phyloP scores from a whole-genome alignment of 2,888 invertebrate genomes.

The Ctena decussata region DNA sequence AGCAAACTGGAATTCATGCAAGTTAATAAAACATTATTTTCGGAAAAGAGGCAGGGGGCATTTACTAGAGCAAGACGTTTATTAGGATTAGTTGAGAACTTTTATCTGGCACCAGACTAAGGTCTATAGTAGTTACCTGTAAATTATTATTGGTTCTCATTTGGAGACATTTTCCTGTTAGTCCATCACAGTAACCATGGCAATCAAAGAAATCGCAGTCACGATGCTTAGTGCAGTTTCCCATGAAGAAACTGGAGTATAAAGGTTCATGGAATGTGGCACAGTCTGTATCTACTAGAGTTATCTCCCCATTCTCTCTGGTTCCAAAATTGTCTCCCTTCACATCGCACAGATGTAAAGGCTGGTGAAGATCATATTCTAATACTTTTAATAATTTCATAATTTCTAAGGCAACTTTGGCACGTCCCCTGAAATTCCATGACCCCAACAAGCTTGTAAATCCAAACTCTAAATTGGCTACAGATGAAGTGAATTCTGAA shows the following conservation, averaged over 20 bases:
- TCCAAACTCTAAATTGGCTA: conserved; percentile 60
- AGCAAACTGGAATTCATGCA: too few species aligned
- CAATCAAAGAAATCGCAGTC: conserved; percentile 92
- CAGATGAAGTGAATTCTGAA: conserved; percentile 89
- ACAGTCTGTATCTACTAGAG: conserved; percentile 90
- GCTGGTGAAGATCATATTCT: conserved; percentile 89
- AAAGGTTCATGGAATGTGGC: conserved; percentile 89
- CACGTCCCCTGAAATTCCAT: conserved; percentile 73
- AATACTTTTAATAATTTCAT: conserved; percentile 90
- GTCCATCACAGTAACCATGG: conserved; percentile 89
- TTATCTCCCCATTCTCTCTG: conserved; percentile 82
- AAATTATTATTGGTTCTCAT: conserved; percentile 90
- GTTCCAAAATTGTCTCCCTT: conserved; percentile 91
- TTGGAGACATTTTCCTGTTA: conserved; percentile 88
- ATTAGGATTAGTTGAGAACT: too few species aligned
- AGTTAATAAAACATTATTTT: too few species aligned
- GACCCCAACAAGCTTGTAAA: conserved; percentile 59
- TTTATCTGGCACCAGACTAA: too few species aligned
- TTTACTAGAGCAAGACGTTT: too few species aligned
- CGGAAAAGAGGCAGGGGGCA: too few species aligned
- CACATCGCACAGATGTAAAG: conserved; percentile 91
- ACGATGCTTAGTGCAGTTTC: conserved; percentile 88
- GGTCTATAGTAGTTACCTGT: conserved; percentile 87
- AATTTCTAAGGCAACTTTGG: conserved; percentile 87
- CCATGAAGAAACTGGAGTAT: conserved; percentile 53